Percentiles rank a stretch among this genome's conserved stretches.
phyloP scores from a whole-genome alignment of 2,797 vertebrate genomes.

The Setipinna tenuifilis region DNA sequence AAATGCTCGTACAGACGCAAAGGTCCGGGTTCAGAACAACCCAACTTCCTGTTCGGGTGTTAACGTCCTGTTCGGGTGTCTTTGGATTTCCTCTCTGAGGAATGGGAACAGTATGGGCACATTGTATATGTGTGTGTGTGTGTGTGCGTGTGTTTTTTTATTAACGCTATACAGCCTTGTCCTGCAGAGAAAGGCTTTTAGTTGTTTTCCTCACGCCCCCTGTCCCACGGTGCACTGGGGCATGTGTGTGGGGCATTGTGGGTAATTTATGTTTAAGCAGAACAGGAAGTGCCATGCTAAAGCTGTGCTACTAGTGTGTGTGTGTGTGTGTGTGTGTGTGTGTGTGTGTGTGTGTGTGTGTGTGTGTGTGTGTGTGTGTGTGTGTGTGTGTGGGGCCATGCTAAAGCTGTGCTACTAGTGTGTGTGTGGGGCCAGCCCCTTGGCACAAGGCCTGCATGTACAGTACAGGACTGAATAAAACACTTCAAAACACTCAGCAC shows the following conservation, averaged over 20 bases:
- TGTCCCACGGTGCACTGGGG: neutral
- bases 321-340: no score
- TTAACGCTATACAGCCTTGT: neutral
- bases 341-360: no score
- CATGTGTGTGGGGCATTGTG: neutral
- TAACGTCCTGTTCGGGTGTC: no score
- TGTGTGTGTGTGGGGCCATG: neutral
- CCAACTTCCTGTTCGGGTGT: no score
- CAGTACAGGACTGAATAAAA: slow-evolving; percentile 26
- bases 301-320: neutral
- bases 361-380: no score
- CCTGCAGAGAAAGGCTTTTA: neutral
- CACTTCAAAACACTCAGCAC: neutral
- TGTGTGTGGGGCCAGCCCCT: no score
- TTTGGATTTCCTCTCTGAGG: no score
- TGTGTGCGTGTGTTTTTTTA: neutral
- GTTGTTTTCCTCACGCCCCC: neutral
- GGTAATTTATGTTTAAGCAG: neutral
- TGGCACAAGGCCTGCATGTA: neutral
- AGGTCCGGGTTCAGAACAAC: no score
- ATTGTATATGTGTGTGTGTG: no score
- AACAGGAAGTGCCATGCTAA: neutral
- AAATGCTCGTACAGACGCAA: neutral
- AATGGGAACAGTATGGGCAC: no score
- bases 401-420: neutral